Evolutionary conservation across 2,888 invertebrate species (phyloP).

Genomic region (Drosophila ezoana): DNA sequence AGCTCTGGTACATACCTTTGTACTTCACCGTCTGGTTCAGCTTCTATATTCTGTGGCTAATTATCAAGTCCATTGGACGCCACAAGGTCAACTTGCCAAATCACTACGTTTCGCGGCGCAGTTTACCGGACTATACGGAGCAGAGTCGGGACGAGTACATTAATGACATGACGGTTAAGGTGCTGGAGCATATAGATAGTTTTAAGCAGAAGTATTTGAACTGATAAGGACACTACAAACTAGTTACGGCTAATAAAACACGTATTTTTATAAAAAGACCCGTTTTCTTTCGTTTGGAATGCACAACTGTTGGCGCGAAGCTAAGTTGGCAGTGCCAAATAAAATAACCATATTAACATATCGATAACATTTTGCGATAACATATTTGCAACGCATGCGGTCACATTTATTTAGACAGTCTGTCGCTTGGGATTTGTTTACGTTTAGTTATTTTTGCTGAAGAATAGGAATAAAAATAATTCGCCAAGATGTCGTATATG

Average conservation of each 20-base stretch:
- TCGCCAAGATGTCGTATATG: constrained; percentile 97
- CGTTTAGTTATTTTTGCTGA: constrained; percentile 35
- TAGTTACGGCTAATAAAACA: constrained; percentile 56
- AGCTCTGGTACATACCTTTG: constrained; percentile 89
- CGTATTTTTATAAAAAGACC: constrained; percentile 12
- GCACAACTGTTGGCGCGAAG: constrained; percentile 18
- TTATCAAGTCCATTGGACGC: constrained; percentile 88
- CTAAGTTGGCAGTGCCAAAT: constrained; percentile 25
- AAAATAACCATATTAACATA: not conserved
- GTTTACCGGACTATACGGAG: constrained; percentile 65
- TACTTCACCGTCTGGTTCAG: constrained; percentile 88
- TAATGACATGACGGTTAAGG: constrained; percentile 82
- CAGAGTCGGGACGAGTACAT: constrained; percentile 75
- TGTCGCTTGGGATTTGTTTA: constrained; percentile 60
- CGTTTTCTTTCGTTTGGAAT: constrained; percentile 1
- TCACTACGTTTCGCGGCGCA: constrained; percentile 82
- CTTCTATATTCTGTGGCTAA: constrained; percentile 88
- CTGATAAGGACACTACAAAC: constrained; percentile 44
- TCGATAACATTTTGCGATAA: constrained; percentile 29
- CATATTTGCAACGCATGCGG: not conserved
- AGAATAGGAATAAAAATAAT: constrained; percentile 46
- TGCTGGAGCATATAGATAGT: constrained; percentile 83
- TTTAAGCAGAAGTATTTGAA: constrained; percentile 81
- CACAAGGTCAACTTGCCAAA: constrained; percentile 87
- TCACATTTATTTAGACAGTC: constrained; percentile 2